These are phyloP conservation scores for Polypedilum pembai DNA, from an alignment of 1,140 invertebrate genomes.

Conservation along the genomic window DNA sequence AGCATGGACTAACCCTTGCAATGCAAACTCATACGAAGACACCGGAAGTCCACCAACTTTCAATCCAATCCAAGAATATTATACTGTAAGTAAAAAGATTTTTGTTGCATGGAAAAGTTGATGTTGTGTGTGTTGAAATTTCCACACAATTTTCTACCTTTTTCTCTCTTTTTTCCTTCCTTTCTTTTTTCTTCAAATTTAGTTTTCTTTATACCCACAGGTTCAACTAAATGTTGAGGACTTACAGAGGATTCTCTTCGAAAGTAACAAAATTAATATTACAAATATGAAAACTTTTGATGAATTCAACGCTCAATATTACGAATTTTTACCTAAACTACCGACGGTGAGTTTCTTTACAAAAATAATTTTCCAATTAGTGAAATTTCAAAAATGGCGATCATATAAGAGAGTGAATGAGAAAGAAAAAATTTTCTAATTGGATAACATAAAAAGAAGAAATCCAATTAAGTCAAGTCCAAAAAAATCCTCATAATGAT, in stretches of 20 bases:
- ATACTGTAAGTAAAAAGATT: not conserved
- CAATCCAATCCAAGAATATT: not conserved
- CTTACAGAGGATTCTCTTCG: not conserved
- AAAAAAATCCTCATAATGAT: too few species aligned
- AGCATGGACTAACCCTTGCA: not conserved
- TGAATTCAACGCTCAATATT: not conserved
- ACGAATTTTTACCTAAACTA: not conserved
- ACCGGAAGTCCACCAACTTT: too few species aligned
- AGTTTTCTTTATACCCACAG: not conserved
- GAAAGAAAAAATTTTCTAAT: too few species aligned
- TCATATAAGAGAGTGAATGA: too few species aligned
- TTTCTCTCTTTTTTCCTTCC: not conserved
- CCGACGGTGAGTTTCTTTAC: conserved; percentile 6
- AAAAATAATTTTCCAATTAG: too few species aligned
- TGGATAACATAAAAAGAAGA: too few species aligned
- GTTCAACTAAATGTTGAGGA: not conserved
- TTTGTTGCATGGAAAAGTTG: too few species aligned
- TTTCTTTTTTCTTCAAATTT: not conserved
- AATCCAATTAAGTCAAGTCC: too few species aligned
- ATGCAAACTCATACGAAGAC: not conserved
- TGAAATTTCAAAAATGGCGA: too few species aligned
- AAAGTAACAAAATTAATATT: not conserved
- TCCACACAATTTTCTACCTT: not conserved
- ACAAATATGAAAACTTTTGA: not conserved
- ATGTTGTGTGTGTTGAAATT: too few species aligned